Conservation (phyloP, 2,797 vertebrate species). For the Gobio occitaniae region DNA sequence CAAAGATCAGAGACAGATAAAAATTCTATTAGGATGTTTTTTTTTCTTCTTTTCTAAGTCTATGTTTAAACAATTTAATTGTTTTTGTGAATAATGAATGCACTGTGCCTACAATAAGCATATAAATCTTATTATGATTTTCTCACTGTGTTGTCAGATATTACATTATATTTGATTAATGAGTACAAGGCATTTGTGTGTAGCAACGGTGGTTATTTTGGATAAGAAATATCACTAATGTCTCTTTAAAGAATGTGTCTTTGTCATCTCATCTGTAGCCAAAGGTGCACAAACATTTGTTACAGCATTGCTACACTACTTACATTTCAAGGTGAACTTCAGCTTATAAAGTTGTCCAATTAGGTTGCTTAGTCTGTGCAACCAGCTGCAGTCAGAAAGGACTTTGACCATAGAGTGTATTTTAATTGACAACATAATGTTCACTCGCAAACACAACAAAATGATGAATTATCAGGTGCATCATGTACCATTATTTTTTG, state of each 20-base stretch:
- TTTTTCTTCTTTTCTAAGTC: not conserved
- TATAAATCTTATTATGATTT: not conserved
- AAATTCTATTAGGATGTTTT: not conserved
- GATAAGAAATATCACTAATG: not conserved
- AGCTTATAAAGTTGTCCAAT: conserved; percentile 31
- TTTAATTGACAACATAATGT: not conserved
- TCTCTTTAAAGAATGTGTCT: not conserved
- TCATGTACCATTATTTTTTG: not conserved
- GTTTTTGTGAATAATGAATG: not conserved
- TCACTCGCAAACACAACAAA: not conserved
- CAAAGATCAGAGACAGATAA: not conserved
- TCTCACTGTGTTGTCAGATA: not conserved
- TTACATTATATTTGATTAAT: conserved; percentile 13
- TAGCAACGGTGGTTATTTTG: not conserved
- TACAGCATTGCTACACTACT: conserved; percentile 5
- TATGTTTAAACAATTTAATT: not conserved
- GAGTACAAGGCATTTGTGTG: not conserved
- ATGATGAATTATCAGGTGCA: not conserved
- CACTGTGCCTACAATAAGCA: not conserved
- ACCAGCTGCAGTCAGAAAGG: not conserved
- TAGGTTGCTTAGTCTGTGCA: conserved; percentile 14
- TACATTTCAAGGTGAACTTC: conserved; percentile 23
- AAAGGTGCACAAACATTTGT: conserved; percentile 26
- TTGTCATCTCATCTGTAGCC: conserved; percentile 20
- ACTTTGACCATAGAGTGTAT: not conserved